Base-by-base conservation (phyloP, 1,140 invertebrate species). In the Drosophila trapezifrons region DNA sequence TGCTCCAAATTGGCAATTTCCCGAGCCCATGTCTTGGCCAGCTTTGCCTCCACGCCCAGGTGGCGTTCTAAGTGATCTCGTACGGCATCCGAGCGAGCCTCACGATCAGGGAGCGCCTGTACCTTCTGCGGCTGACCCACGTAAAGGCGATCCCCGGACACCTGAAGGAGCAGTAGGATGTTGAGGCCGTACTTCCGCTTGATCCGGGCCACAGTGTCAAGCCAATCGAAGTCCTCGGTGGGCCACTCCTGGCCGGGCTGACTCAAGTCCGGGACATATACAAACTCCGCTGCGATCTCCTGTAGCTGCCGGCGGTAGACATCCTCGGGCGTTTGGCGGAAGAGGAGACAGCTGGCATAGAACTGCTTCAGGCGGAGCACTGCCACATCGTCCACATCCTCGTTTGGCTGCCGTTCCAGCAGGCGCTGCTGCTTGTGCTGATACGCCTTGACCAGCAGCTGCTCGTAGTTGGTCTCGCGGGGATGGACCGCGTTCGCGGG, bases 331-430 rank as follows among this genome's bases (percentile, higher is more conserved):
- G 47, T 52, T n/a, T 77, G 56, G 2, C 67, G 72, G 45, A 47
- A 80, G 8, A 77, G 56, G n/a, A 83, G 58, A 32, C 90, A 91
- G 4, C 86, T 90, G 43, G 76, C 75, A 42, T 86, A 91, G 54
- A 90, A 91, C 25, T 65, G 56, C 46, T 91, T 91, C 0, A 90
- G 32, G 12, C 73, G 81, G 1, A 81, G 52, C 22, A 80, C 73
- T 0, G 70, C 66, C 10, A 17, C 22, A 2, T 64, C 55, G 7
- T 87, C 78, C 12, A 7, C 43, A 5, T 76, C 75, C 40, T 7
- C 20, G 22, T 82, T 49, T 2, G 69, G 58, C 0, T 62, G 63
- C 17, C 76, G 73, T 25, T 80, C 74, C 12, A 91, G 45, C n/a
- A 91, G 42, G 0, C 79, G 69, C 52, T 91, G 69, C 55, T 89